Evolutionary conservation across 1,140 invertebrate genomes (phyloP), one percentile per base, ranked within the genome.

Genomic region (Eulimnadia texana): DNA sequence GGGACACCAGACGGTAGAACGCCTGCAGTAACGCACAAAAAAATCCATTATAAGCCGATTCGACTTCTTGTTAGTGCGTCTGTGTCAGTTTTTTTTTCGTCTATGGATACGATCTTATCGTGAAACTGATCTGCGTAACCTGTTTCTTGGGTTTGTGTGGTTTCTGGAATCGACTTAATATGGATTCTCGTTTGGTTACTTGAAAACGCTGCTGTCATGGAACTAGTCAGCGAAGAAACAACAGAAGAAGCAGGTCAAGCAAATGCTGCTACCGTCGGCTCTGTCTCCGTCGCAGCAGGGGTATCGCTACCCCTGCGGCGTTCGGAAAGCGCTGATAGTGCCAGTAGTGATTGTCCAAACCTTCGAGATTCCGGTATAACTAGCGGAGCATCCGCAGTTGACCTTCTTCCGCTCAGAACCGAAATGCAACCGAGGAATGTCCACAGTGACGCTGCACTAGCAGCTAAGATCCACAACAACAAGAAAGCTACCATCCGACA

Each of bases 401-500:
- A 42, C 6, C 33, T 42, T 6, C 33, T 42, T 9, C 33, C 33
- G 33, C 33, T 42, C 33, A 16, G 33, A 42, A 42, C 6, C 33
- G 6, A 16, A 16, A 42, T 9, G 33, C 33, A 42, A 16, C 33
- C 33, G n/a, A 42, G 33, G 33, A 16, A 16, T 16, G 16, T 9
- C 6, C 6, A 42, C 6, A 42, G 6, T 16, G 33, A 42, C 33
- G 33, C 33, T 16, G 16, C 16, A 6, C 33, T 42, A 16, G 33
- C 33, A 42, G 33, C 33, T 27, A 57, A 9, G 2, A 57, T 61
- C 50, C 51, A 54, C 56, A 55, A 63, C 28, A 58, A 50, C 22
- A 71, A 71, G 60, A 65, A 64, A 42, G 69, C 70, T 19, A 83
- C 82, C 1, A 72, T 84, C 2, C 80, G 85, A 64, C 80, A 86